These are phyloP conservation scores for Silurus aristotelis DNA, from an alignment of 2,797 vertebrate genomes.

Conservation along the genomic window DNA sequence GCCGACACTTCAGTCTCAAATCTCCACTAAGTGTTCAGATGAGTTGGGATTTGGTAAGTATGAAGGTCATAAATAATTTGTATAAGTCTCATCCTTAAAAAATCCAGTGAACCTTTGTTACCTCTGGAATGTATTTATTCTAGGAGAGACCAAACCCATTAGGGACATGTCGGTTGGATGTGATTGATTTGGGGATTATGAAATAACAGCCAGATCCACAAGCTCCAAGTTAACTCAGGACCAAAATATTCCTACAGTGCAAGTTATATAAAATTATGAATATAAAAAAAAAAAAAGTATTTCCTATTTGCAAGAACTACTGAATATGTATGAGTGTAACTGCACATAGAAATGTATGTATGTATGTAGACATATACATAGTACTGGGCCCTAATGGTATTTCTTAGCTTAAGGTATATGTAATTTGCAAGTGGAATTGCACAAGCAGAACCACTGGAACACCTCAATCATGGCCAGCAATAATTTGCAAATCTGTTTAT, in stretches of 20 bases:
- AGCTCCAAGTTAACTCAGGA: neutral
- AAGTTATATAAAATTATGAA: neutral
- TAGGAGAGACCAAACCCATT: neutral
- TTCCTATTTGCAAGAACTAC: neutral
- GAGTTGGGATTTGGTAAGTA: neutral
- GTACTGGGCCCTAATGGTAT: neutral
- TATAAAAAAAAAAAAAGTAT: neutral
- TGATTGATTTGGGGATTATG: neutral
- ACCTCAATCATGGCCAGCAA: neutral
- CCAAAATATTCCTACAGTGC: neutral
- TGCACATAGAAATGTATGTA: neutral
- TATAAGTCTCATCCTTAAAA: neutral
- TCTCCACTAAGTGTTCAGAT: neutral
- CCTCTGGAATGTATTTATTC: neutral
- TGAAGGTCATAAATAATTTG: neutral
- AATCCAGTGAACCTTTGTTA: neutral
- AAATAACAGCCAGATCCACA: neutral
- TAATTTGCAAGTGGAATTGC: neutral
- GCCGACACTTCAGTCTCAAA: neutral
- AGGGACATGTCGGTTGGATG: neutral
- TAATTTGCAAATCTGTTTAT: neutral
- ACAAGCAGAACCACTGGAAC: neutral
- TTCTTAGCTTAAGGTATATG: neutral
- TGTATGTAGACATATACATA: neutral
- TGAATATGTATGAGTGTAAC: too few relatives aligned